Evolutionary conservation across 2,797 vertebrate genomes (phyloP).

Genomic region (Esox lucius): DNA sequence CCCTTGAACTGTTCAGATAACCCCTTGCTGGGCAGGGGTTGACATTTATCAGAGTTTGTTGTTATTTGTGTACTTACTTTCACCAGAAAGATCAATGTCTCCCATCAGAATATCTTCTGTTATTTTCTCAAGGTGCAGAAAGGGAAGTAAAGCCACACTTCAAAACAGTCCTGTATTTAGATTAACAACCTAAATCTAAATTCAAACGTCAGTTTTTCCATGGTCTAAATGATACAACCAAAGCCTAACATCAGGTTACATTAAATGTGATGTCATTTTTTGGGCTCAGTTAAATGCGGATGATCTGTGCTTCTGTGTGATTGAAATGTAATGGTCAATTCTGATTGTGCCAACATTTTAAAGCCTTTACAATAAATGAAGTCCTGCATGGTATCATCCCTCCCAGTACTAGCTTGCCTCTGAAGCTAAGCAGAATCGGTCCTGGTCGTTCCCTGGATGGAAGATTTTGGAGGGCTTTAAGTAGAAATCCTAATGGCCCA

Average conservation of each 20-base stretch:
- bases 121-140: not conserved
- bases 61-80: slow-evolving; percentile 71
- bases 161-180: slow-evolving; percentile 32
- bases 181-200: slow-evolving; percentile 1
- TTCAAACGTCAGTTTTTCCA: not conserved
- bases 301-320: too few relatives aligned
- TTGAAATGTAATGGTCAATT: too few relatives aligned
- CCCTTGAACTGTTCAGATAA: slow-evolving; percentile 65
- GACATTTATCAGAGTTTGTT: slow-evolving; percentile 63
- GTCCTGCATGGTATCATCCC: too few relatives aligned
- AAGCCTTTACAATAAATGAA: too few relatives aligned
- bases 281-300: too few relatives aligned
- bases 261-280: not conserved
- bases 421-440: too few relatives aligned
- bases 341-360: too few relatives aligned
- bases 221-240: not conserved
- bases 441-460: too few relatives aligned
- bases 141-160: slow-evolving; percentile 1
- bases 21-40: slow-evolving; percentile 58
- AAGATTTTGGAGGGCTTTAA: too few relatives aligned
- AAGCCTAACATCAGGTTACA: not conserved
- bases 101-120: not conserved
- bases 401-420: too few relatives aligned
- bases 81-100: slow-evolving; percentile 48
- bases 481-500: too few relatives aligned